A percentile compares a stretch with the other conserved stretches of the same genome.
phyloP scores from a whole-genome alignment of 2,113 vertebrate species.

The Alethe diademata region DNA sequence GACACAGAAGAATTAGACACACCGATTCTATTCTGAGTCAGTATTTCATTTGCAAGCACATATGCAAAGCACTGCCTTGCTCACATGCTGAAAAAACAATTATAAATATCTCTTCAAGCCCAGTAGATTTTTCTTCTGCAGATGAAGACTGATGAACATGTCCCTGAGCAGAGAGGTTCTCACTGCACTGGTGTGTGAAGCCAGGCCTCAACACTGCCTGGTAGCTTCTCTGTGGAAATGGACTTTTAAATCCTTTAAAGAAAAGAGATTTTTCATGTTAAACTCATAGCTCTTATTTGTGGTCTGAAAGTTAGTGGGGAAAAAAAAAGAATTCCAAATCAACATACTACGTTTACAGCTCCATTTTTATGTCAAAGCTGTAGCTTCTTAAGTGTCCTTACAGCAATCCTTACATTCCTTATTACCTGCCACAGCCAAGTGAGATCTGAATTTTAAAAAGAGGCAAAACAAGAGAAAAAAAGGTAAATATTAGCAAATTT shows the following conservation, averaged over 20 bases:
- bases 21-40: neutral
- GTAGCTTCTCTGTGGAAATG: neutral
- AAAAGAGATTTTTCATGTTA: neutral
- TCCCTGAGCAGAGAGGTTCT: neutral
- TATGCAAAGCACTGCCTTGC: neutral
- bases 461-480: neutral
- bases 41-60: neutral
- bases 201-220: neutral
- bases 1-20: neutral
- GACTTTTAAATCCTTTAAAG: neutral
- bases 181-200: accelerated
- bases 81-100: neutral
- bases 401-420: neutral
- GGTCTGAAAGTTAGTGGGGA: neutral
- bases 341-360: neutral
- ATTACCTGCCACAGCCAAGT: neutral
- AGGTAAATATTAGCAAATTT: neutral
- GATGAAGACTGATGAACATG: neutral
- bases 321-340: neutral
- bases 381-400: neutral
- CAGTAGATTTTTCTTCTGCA: neutral
- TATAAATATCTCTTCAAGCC: neutral
- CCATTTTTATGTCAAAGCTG: neutral
- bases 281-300: neutral
- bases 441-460: neutral